Evolutionary conservation across 2,797 vertebrate genomes (phyloP), one percentile per base, ranked within the genome.

Genomic region (Paratrypauchen microcephalus): DNA sequence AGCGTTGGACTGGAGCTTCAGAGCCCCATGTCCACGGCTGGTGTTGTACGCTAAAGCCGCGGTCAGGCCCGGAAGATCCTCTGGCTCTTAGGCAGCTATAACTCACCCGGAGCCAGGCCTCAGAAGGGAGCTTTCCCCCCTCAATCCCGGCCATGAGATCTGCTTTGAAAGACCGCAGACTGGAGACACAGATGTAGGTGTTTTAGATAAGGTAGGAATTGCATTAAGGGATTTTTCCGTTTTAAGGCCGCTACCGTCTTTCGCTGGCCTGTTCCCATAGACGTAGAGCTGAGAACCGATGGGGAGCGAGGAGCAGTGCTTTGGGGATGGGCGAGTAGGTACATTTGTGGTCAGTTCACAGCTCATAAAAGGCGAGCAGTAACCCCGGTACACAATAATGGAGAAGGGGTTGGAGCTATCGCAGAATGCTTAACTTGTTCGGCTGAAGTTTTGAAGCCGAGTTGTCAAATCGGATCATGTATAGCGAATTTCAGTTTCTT

Each of bases 191-290:
- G 93, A 93, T 92, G 88, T 92, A 93, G 92, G 93, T 94, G 94
- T 94, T 94, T 93, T 90, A 93, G 94, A 94, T 94, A 94, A 94
- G 92, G 93, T 90, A 92, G 92, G 89, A 92, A 92, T 92, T 87
- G 92, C 91, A 94, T 95, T 94, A 95, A 95, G 89, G 92, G 94
- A 93, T 94, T 94, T 93, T 91, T 92, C 90, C 87, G 82, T 92
- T 93, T 94, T 91, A 92, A 93, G 91, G 91, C 91, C 86, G 85
- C 84, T 87, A 77, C 91, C 85, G 89, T 91, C 88, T 88, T 87
- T 90, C 88, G 86, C 74, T 85, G 88, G 86, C 84, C 87, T 92
- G 21, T 93, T 94, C 91, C 89, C 91, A 92, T 89, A 89, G 88
- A 92, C 88, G 91, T 61, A 87, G 72, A 85, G 83, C n/a, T 85